phyloP scores from a whole-genome alignment of 2,797 vertebrate species.

The Lagodon rhomboides region DNA sequence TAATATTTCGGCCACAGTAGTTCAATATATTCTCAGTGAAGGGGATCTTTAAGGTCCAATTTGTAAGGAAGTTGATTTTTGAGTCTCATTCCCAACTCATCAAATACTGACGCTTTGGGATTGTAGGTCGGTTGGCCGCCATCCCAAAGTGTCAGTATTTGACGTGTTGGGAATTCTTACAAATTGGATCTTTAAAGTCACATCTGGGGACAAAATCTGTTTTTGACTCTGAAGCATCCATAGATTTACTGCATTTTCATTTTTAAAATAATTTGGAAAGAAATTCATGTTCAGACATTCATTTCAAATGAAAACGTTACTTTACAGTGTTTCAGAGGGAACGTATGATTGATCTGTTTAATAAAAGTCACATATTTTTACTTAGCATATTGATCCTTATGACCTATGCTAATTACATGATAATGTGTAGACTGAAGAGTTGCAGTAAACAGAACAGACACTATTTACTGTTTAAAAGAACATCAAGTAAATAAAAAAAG shows the following conservation, averaged over 20 bases:
- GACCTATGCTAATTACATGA: background rate
- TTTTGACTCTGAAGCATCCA: background rate
- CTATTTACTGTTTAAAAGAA: background rate
- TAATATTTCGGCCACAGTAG: constrained; percentile 47
- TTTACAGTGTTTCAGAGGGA: background rate
- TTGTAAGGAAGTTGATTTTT: too few species aligned
- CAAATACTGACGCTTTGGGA: too few species aligned
- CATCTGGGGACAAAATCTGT: background rate
- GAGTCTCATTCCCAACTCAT: too few species aligned
- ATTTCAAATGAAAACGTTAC: too few species aligned
- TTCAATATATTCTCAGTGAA: background rate
- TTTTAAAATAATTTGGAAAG: background rate
- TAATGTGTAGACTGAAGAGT: background rate
- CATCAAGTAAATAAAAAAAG: background rate
- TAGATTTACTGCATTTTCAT: background rate
- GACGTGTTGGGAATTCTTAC: too few species aligned
- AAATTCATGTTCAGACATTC: background rate
- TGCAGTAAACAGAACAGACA: too few species aligned
- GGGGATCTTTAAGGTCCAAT: background rate
- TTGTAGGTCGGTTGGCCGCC: too few species aligned
- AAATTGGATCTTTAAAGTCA: background rate
- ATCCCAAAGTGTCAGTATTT: too few species aligned
- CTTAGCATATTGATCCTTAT: background rate
- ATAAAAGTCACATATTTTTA: too few species aligned
- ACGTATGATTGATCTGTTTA: background rate